Conservation (phyloP, 2,888 invertebrate genomes). For the Calameuta filiformis region DNA sequence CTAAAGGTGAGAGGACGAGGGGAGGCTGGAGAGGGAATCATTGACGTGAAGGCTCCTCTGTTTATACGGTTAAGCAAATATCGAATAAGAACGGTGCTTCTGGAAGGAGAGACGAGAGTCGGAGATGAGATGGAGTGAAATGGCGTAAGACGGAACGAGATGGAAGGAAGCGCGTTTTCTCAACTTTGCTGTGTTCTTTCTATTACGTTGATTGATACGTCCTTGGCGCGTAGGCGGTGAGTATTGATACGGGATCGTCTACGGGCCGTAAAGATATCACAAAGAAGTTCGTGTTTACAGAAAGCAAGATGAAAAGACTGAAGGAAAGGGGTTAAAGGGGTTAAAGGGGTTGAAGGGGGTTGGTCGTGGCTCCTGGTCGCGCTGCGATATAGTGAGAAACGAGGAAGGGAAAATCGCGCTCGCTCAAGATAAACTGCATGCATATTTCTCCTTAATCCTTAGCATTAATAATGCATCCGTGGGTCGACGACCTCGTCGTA, state of each 20-base stretch:
- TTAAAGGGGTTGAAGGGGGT: too few relatives aligned
- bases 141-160: not conserved
- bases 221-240: not conserved
- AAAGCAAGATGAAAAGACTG: not conserved
- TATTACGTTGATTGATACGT: not conserved
- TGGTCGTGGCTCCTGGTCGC: not conserved
- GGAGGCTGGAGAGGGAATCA: not conserved
- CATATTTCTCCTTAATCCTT: slow-evolving; percentile 11
- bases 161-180: not conserved
- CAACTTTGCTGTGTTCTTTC: not conserved
- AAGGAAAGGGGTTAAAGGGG: not conserved
- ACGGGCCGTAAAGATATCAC: not conserved
- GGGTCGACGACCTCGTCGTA: not conserved
- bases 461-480: slow-evolving; percentile 11
- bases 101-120: slow-evolving; percentile 2
- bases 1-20: not conserved
- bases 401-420: slow-evolving; percentile 12
- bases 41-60: not conserved
- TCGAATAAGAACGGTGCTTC: not conserved
- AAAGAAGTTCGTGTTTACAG: not conserved
- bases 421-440: slow-evolving; percentile 4
- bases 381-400: not conserved
- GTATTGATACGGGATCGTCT: not conserved
- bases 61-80: not conserved
- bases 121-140: slow-evolving; percentile 1